phyloP scores from a whole-genome alignment of 2,113 vertebrate genomes.

The Sprattus sprattus region DNA sequence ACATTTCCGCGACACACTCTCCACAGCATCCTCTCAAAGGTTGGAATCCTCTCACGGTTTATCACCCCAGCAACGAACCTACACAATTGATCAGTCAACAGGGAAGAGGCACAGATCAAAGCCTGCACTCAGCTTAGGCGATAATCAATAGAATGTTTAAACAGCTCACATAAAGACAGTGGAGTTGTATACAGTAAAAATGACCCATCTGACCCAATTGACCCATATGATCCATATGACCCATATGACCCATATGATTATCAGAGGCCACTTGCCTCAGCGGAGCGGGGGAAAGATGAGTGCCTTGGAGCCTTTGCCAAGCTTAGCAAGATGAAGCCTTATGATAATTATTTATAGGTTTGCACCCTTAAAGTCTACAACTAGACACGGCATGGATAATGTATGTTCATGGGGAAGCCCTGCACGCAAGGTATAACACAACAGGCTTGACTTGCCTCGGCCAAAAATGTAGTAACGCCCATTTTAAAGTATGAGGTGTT shows the following conservation, averaged over 20 bases:
- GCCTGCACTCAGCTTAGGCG: background rate
- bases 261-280: background rate
- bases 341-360: background rate
- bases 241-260: background rate
- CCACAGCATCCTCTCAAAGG: slow-evolving; percentile 98
- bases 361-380: background rate
- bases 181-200: background rate
- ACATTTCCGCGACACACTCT: slow-evolving; percentile 97
- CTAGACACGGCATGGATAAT: background rate
- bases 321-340: background rate
- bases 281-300: background rate
- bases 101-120: background rate
- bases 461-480: background rate
- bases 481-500: background rate
- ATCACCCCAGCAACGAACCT: slow-evolving; percentile 98
- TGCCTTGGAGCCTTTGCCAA: background rate
- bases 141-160: background rate
- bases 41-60: slow-evolving; percentile 91
- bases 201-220: too few species aligned
- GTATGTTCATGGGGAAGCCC: background rate
- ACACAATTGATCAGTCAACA: slow-evolving; percentile 21
- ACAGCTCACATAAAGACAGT: background rate
- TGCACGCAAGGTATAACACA: background rate
- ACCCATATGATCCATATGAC: background rate
- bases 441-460: background rate